Base-by-base conservation (phyloP, 2,797 vertebrate species). In the Mormyrops attenuatus region DNA sequence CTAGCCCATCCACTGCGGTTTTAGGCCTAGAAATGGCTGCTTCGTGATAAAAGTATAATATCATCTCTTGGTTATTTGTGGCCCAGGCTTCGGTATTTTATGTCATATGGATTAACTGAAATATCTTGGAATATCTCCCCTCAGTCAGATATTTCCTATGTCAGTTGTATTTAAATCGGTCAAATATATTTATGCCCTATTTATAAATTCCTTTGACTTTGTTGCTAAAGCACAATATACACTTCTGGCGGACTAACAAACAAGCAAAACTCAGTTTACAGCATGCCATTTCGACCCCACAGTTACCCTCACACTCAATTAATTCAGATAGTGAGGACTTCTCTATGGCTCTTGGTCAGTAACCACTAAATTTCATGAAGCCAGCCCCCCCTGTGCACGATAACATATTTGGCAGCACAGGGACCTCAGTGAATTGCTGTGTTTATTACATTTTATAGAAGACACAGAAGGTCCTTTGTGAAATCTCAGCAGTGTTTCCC, bases 391-490 rank as follows among this genome's bases (percentile, higher is more conserved):
- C 60, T 86, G 26, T 86, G 82, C 47, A 57, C 26, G 89, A 44
- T 77, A 90, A 44, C 41, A 80, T 20, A 84, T 82, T 66, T 89
- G 88, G 63, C 82, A 38, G 89, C 52, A 20, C 50, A 5, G 49
- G 47, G 47, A 11, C 82, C 44, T 44, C 89, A 52, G 57, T 50
- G 82, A 86, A 89, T 89, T 22, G 57, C 38, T 52, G 60, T 89
- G 89, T 89, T 89, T 89, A 85, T 85, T 63, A 85, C 88, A 38
- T 89, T 89, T 60, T 66, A n/a, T 11, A 7, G 60, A 52, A 26
- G 60, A 85, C 22, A 93, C 91, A 92, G 85, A 91, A 90, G 89
- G 73, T 88, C 88, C 90, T 93, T 93, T 93, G 91, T 93, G 90
- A 90, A 87, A 88, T 87, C 90, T 89, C 86, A 49, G 89, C 87